phyloP scores from a whole-genome alignment of 2,113 vertebrate genomes.

The Peromyscus polionotus region DNA sequence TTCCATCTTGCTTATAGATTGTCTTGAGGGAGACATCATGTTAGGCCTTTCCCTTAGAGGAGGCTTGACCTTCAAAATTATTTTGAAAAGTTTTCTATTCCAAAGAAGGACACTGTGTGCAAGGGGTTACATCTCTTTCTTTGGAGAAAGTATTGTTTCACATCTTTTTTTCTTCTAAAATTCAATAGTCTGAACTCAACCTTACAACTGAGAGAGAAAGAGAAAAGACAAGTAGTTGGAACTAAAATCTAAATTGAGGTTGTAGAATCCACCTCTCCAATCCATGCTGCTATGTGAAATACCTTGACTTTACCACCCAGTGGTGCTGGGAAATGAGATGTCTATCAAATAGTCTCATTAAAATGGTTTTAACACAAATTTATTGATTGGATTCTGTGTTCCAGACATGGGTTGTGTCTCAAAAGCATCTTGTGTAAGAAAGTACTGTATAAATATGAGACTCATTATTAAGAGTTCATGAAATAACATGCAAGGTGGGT shows the following conservation, averaged over 20 bases:
- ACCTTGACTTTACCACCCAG: background rate
- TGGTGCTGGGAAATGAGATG: background rate
- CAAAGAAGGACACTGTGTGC: conserved; percentile 53
- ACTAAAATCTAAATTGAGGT: conserved; percentile 13
- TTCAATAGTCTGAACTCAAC: conserved; percentile 62
- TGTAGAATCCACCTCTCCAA: background rate
- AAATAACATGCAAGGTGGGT: conserved; percentile 43
- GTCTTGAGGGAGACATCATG: conserved; percentile 36
- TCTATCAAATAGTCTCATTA: background rate
- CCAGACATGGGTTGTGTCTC: background rate
- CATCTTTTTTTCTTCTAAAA: conserved; percentile 52
- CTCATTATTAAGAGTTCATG: conserved; percentile 14
- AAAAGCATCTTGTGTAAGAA: conserved; percentile 7
- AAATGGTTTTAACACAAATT: background rate
- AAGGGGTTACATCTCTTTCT: conserved; percentile 52
- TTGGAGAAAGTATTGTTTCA: conserved; percentile 65
- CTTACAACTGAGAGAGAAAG: conserved; percentile 23
- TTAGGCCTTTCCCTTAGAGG: background rate
- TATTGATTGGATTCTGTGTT: background rate
- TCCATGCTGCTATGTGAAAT: background rate
- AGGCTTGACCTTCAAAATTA: conserved; percentile 67
- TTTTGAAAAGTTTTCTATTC: conserved; percentile 61
- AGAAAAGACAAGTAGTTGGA: background rate
- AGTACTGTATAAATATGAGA: background rate
- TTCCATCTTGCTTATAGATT: conserved; percentile 49